Evolutionary conservation across 2,797 vertebrate species (phyloP).

Genomic region (Ibycter americanus): DNA sequence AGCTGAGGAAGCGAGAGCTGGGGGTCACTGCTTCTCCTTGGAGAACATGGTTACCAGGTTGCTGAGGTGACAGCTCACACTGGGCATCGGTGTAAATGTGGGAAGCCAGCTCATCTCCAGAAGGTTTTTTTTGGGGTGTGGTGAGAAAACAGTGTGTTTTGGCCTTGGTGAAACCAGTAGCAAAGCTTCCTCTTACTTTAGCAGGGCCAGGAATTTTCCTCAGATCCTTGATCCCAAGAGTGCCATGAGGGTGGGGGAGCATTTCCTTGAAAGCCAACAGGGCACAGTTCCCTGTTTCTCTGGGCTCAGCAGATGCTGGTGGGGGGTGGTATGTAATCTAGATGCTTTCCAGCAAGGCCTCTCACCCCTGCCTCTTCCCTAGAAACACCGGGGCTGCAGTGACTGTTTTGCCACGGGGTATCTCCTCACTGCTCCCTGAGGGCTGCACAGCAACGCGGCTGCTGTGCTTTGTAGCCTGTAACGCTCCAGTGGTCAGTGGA

Average conservation of each 20-base stretch:
- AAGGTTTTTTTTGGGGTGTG: background rate
- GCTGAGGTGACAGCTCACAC: background rate
- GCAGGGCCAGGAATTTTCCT: background rate
- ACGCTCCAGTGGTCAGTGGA: accelerated
- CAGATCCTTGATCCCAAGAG: background rate
- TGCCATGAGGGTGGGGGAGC: background rate
- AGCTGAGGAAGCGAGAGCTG: background rate
- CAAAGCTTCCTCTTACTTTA: background rate
- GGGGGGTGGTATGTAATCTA: background rate
- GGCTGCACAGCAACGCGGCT: background rate
- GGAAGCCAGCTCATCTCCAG: background rate
- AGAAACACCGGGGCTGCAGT: background rate
- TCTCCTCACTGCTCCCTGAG: background rate
- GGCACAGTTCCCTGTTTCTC: background rate
- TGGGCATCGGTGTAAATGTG: background rate
- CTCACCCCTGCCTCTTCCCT: background rate
- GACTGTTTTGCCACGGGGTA: background rate
- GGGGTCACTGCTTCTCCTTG: background rate
- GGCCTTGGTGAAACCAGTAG: background rate
- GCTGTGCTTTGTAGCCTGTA: background rate
- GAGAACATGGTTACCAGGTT: background rate
- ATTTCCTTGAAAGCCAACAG: background rate
- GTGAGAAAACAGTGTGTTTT: background rate
- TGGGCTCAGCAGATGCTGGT: background rate
- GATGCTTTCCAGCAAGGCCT: background rate